Evolutionary conservation across 2,888 invertebrate genomes (phyloP).

Genomic region (Drosophila robusta): DNA sequence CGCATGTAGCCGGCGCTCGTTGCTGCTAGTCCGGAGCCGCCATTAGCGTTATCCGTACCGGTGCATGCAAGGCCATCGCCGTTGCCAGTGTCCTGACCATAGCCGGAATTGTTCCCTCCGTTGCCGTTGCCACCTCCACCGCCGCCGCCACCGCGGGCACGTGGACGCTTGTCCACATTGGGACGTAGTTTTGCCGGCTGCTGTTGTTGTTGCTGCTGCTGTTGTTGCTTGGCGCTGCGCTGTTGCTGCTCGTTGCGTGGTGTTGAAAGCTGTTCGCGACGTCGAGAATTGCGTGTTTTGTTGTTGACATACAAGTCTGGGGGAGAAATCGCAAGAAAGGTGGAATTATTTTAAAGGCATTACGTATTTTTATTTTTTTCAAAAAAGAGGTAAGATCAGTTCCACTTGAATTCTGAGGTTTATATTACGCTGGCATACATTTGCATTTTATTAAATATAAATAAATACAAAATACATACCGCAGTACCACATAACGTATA

Average conservation of each 20-base stretch:
- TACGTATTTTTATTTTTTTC: no score
- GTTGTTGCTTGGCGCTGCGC: conserved; percentile 88
- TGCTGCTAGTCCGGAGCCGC: conserved; percentile 84
- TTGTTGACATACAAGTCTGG: conserved; percentile 79
- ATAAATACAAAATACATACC: no score
- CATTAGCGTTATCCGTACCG: conserved; percentile 74
- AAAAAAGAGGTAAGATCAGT: no score
- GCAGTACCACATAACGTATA: no score
- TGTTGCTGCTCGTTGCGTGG: conserved; percentile 87
- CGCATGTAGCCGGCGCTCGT: conserved; percentile 60
- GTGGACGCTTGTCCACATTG: conserved; percentile 88
- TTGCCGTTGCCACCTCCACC: conserved; percentile 68
- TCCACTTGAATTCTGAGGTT: no score
- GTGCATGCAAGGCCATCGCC: conserved; percentile 63
- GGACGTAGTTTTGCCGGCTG: conserved; percentile 85
- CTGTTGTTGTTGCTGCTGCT: conserved; percentile 53
- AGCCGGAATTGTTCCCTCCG: conserved; percentile 58
- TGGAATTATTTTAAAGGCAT: neutral
- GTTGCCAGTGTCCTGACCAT: conserved; percentile 42
- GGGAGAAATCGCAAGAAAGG: neutral
- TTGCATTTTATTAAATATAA: no score
- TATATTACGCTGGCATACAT: no score
- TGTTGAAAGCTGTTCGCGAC: conserved; percentile 84
- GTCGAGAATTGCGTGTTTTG: conserved; percentile 77
- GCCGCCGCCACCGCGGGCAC: conserved; percentile 85